Base-by-base conservation (phyloP, 2,888 invertebrate genomes). In the Uloborus plumipes region DNA sequence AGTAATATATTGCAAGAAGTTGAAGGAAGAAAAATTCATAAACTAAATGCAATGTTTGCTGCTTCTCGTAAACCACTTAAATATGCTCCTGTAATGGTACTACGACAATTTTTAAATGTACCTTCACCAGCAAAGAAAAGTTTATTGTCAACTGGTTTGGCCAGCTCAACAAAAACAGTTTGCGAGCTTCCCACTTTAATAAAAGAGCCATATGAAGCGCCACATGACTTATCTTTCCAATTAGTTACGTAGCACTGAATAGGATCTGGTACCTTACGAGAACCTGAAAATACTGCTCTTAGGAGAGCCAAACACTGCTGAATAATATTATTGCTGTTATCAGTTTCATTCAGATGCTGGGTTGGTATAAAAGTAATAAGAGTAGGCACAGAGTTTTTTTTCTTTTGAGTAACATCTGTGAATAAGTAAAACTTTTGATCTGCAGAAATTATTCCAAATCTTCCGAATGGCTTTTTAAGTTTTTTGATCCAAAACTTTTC, bases 121-220 rank as follows among this genome's bases (percentile, higher is more conserved):
- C 77, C 81, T 88, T 91, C 91, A 81, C 91, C 91, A 59, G 90
- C 90, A 86, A 91, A 91, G 86, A 87, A 90, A 14, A 91, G 20
- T 78, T 87, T 89, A 18, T 88, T 86, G 16, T 88, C 86, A n/a
- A 90, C 85, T 16, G 88, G 86, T 78, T 88, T 86, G 16, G 90
- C 89, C 78, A 91, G 78, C 31, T 85, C 83, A 74, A 90, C 89
- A 86, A 90, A 90, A 31, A 87, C 86, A 6, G 88, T 88, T 2
- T 88, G 89, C 18, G 86, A 86, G 14, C 88, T 88, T 15, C 89
- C 89, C 0, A 89, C 88, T 50, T 89, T 89, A 4, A 91, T 87
- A 84, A 88, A 90, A 61, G 89, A 89, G 87, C 90, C 90, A 2
- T 89, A 88, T 89, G 90, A 90, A 55, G 88, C 87, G 50, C 88